Base-by-base conservation (phyloP, 2,888 invertebrate genomes). In the Tryphoninae sp. region DNA sequence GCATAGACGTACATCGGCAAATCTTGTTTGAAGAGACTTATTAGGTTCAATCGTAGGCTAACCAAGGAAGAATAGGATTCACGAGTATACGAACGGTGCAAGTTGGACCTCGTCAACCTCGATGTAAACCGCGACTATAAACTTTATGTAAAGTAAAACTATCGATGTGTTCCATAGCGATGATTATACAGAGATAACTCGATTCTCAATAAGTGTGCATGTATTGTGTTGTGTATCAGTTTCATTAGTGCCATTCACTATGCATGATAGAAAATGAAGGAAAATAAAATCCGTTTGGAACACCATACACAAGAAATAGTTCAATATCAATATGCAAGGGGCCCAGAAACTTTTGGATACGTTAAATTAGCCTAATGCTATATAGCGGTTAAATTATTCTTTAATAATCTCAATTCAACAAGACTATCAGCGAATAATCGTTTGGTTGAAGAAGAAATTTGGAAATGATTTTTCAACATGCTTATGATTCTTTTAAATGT, bases 181-280 rank as follows among this genome's bases (percentile, higher is more conserved):
- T 49, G 45, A 64, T 51, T 61, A 59, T 51, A 59, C 58, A 76
- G 42, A 82, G 78, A 88, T 78, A 85, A 84, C 86, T 86, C 77
- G 78, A 86, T 84, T 84, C 86, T 79, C 80, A 87, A 86, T 85
- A 86, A 84, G 90, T 90, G 89, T 90, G 86, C 84, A 86, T 90
- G 90, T 91, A 87, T 89, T 76, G 89, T 90, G 89, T 91, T 83
- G 89, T 91, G 90, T 91, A 86, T 83, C 86, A 88, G 90, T 88
- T 88, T 87, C 81, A 88, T 84, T 84, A 83, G 86, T 88, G 88
- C 86, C 83, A 86, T 85, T 81, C 84, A 62, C 64, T 75, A 84
- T 83, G 82, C 80, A 83, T 80, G 67, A 75, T 76, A 61, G 33
- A 19, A 76, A 76, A 67, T 78, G 45, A 84, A 85, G 84, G 87